phyloP scores from a whole-genome alignment of 2,888 invertebrate genomes.

The Ganaspis brasiliensis region DNA sequence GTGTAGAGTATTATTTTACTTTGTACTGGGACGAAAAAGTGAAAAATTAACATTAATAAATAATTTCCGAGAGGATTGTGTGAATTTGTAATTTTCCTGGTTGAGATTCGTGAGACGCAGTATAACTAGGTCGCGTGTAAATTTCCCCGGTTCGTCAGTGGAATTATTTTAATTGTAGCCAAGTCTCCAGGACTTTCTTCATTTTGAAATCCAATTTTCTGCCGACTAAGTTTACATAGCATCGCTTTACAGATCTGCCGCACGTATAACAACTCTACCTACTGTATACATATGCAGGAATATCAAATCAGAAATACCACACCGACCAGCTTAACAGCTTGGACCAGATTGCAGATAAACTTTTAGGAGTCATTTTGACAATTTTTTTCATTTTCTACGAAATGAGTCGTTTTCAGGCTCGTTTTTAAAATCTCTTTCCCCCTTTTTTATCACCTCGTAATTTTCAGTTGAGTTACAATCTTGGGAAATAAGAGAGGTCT shows the following conservation, averaged over 20 bases:
- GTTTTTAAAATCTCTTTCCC: not conserved
- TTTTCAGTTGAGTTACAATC: not conserved
- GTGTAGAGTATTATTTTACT: no score
- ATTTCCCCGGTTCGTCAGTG: slow-evolving; percentile 39
- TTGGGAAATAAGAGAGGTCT: not conserved
- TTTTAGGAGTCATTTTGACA: slow-evolving; percentile 21
- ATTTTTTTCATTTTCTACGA: not conserved
- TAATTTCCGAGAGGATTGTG: no score
- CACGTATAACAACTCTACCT: slow-evolving; percentile 31
- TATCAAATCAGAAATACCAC: slow-evolving; percentile 13
- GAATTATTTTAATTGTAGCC: slow-evolving; percentile 50
- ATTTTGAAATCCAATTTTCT: slow-evolving; percentile 47
- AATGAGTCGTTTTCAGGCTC: not conserved
- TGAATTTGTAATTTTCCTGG: slow-evolving; percentile 31
- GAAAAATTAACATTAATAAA: no score
- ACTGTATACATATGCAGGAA: not conserved
- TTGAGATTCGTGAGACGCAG: slow-evolving; percentile 23
- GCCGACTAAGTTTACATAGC: slow-evolving; percentile 48
- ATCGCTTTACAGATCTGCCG: slow-evolving; percentile 41
- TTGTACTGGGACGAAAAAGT: no score
- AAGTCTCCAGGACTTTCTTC: slow-evolving; percentile 37
- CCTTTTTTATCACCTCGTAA: slow-evolving; percentile 31
- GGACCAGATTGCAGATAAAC: slow-evolving; percentile 38
- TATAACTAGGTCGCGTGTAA: slow-evolving; percentile 36
- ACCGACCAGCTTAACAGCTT: slow-evolving; percentile 20